Conservation (phyloP, 1,140 invertebrate species). For the Lamellibrachia luymesi region DNA sequence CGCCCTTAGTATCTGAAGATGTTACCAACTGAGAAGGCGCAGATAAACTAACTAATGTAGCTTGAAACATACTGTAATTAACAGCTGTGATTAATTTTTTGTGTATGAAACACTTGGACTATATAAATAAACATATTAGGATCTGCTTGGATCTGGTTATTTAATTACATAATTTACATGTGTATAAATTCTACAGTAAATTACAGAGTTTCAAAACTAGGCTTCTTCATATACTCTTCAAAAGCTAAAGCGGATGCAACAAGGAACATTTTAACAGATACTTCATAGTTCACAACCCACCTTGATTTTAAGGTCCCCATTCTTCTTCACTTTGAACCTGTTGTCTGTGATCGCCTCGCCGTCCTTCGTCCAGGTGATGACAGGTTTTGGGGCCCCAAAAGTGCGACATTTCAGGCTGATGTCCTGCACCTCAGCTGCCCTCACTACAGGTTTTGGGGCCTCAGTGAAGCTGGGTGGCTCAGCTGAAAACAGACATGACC, state of each 20-base stretch:
- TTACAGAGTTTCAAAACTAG: background rate
- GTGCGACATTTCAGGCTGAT: slow-evolving; percentile 85
- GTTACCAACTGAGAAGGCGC: too few species aligned
- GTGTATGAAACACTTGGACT: too few species aligned
- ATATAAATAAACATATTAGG: too few species aligned
- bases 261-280: background rate
- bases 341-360: slow-evolving; percentile 40
- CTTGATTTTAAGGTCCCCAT: slow-evolving; percentile 67
- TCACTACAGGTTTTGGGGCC: slow-evolving; percentile 69
- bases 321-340: slow-evolving; percentile 44
- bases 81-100: too few species aligned
- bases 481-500: slow-evolving; percentile 31
- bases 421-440: slow-evolving; percentile 74
- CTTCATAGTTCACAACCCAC: slow-evolving; percentile 28
- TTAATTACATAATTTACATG: background rate
- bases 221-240: background rate
- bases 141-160: too few species aligned
- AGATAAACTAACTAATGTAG: too few species aligned
- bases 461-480: slow-evolving; percentile 86
- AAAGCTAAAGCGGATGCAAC: background rate
- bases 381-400: slow-evolving; percentile 92
- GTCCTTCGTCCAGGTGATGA: slow-evolving; percentile 87
- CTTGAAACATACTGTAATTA: too few species aligned
- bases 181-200: background rate
- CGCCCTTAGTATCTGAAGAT: too few species aligned